Evolutionary conservation across 2,113 vertebrate species (phyloP), one percentile per base, ranked within the genome.

Genomic region (Pipa parva): DNA sequence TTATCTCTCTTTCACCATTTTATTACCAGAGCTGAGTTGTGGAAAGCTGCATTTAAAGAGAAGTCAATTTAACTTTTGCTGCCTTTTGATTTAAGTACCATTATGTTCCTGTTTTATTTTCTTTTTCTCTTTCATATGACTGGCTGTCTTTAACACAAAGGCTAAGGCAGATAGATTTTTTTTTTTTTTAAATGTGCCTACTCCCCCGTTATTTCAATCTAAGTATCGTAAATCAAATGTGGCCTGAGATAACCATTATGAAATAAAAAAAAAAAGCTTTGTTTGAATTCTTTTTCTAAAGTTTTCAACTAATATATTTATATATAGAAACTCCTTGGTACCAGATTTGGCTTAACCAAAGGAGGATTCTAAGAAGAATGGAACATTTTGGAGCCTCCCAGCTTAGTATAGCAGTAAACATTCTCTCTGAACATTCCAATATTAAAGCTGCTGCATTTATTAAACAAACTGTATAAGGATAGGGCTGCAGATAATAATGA

Each of bases 51-150:
- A 57, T 65, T 46, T 65, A 37, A 55, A 57, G 51, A 31, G 63
- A 65, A 57, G 63, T 46, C 63, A 65, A 65, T 65, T 65, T 57
- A 57, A 57, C 37, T 48, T 65, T 46, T 46, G 63, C 51, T 65
- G 52, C 18, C 8, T 57, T 57, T 45, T 52, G 10, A 65, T 57
- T 57, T 56, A 56, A 22, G n/a, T 48, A 48, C 37, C 13, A 65
- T 65, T 57, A 65, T 57, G n/a, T 46, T 57, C 18, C 36, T 57
- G 18, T 65, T 65, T 56, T 65, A 56, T 65, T 65, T 64, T 15
- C 26, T 24, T 31, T 18, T 18, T 20, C 45, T 57, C 52, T 56
- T 3, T 17, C 28, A 12, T 33, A 24, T 46, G 37, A 27, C 63
- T 31, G 27, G 2, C 17, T n/a, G 24, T 36, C 52, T 39, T 57